A percentile compares a stretch with the other conserved stretches of the same genome.
Conservation (phyloP, 2,888 invertebrate genomes). For the Rhingia rostrata region DNA sequence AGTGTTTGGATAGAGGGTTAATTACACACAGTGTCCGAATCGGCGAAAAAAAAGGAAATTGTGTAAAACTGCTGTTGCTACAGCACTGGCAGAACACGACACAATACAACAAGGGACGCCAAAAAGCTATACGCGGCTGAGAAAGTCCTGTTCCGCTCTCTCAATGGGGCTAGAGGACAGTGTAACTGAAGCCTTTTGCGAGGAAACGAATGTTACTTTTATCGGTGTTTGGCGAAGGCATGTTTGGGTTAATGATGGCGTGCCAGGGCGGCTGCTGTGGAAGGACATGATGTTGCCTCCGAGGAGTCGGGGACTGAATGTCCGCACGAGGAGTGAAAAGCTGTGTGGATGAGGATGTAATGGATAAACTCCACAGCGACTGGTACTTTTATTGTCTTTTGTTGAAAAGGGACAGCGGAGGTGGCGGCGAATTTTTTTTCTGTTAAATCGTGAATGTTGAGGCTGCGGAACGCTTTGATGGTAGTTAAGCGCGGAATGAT, state of each 20-base stretch:
- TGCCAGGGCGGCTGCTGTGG: conserved; percentile 53
- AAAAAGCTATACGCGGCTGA: conserved; percentile 52
- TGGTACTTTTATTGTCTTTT: conserved; percentile 54
- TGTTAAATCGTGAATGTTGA: conserved; percentile 42
- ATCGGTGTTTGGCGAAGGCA: conserved; percentile 72
- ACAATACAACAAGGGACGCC: conserved; percentile 28
- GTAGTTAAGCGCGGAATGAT: conserved; percentile 72
- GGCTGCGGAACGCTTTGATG: conserved; percentile 58
- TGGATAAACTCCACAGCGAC: conserved; percentile 54
- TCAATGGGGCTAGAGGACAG: conserved; percentile 28
- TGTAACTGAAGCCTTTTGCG: conserved; percentile 48
- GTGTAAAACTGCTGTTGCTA: conserved; percentile 48
- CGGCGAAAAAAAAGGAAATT: conserved; percentile 33
- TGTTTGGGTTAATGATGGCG: conserved; percentile 73
- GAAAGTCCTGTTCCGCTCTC: conserved; percentile 30
- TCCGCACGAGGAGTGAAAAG: conserved; percentile 8
- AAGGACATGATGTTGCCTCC: conserved; percentile 55
- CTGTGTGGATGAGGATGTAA: conserved; percentile 40
- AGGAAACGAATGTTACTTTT: conserved; percentile 68
- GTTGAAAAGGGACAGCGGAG: conserved; percentile 33
- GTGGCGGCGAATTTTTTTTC: conserved; percentile 13
- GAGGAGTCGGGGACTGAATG: conserved; percentile 9
- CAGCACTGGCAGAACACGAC: conserved; percentile 36
- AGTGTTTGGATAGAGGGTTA: conserved; percentile 67
- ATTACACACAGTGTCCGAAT: conserved; percentile 64